Evolutionary conservation across 2,888 invertebrate genomes (phyloP).

Genomic region (Harpagoxenus sublaevis): DNA sequence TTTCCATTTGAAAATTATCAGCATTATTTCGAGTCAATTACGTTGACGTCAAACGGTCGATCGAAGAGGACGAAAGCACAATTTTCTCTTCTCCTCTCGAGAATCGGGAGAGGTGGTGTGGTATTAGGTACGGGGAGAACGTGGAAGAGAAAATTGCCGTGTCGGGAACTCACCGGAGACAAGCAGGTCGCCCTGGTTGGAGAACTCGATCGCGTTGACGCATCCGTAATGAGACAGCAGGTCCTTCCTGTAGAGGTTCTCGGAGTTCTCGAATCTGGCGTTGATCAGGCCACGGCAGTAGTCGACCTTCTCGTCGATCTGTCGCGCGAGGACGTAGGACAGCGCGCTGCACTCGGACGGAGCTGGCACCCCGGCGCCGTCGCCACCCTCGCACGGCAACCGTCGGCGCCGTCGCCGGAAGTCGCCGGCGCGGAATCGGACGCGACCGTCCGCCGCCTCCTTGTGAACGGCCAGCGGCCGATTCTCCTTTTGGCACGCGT

Average conservation of each 20-base stretch:
- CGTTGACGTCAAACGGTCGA: background rate
- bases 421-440: background rate
- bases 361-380: constrained; percentile 82
- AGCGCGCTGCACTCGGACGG: constrained; percentile 88
- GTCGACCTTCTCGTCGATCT: constrained; percentile 88
- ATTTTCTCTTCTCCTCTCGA: background rate
- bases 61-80: background rate
- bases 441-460: background rate
- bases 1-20: background rate
- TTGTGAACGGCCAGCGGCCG: background rate
- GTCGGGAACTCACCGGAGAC: constrained; percentile 92
- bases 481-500: constrained; percentile 39
- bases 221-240: constrained; percentile 97
- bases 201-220: constrained; percentile 98
- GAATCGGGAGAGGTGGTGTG: background rate
- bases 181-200: constrained; percentile 94
- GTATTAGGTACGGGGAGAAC: too few relatives aligned
- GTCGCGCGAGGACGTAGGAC: constrained; percentile 88
- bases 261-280: constrained; percentile 89
- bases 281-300: constrained; percentile 89
- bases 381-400: constrained; percentile 36
- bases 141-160: background rate
- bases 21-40: background rate
- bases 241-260: constrained; percentile 94
- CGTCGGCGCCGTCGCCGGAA: constrained; percentile 40